A percentile compares a stretch with the other conserved stretches of the same genome.
Conservation (phyloP, 2,797 vertebrate species). For the Rhabdomys pumilio region DNA sequence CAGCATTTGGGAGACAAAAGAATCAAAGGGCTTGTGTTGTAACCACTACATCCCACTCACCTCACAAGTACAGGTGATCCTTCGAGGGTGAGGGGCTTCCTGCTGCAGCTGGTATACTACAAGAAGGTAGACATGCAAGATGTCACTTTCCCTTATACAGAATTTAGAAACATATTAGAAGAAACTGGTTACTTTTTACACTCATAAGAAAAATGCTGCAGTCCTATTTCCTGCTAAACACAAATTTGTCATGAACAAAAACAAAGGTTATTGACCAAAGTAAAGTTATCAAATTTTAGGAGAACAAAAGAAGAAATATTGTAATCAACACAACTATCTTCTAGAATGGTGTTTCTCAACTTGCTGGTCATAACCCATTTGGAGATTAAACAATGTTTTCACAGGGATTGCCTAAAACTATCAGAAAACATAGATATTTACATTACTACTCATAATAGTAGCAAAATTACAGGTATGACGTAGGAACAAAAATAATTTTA, state of each 20-base stretch:
- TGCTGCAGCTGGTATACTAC: constrained; percentile 92
- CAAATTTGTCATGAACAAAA: constrained; percentile 63
- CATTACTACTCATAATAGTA: background rate
- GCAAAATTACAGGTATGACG: background rate
- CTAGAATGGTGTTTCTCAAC: background rate
- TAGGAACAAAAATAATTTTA: background rate
- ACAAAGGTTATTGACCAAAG: constrained; percentile 25
- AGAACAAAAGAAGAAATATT: constrained; percentile 52
- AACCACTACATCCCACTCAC: constrained; percentile 87
- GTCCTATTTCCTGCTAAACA: constrained; percentile 57
- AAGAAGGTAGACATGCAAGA: constrained; percentile 84
- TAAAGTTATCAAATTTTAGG: constrained; percentile 36
- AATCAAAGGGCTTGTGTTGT: background rate
- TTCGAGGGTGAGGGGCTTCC: constrained; percentile 94
- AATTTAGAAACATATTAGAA: constrained; percentile 27
- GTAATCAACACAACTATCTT: constrained; percentile 21
- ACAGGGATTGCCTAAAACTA: background rate
- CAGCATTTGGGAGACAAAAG: constrained; percentile 14
- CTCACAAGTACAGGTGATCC: constrained; percentile 95
- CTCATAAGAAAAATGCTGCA: constrained; percentile 13
- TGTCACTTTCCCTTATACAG: constrained; percentile 75
- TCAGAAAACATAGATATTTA: background rate
- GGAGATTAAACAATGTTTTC: background rate
- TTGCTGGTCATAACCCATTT: background rate
- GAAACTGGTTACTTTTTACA: constrained; percentile 29